These are phyloP conservation scores for Hipposideros larvatus DNA, from an alignment of 2,797 vertebrate genomes.

Conservation along the genomic window DNA sequence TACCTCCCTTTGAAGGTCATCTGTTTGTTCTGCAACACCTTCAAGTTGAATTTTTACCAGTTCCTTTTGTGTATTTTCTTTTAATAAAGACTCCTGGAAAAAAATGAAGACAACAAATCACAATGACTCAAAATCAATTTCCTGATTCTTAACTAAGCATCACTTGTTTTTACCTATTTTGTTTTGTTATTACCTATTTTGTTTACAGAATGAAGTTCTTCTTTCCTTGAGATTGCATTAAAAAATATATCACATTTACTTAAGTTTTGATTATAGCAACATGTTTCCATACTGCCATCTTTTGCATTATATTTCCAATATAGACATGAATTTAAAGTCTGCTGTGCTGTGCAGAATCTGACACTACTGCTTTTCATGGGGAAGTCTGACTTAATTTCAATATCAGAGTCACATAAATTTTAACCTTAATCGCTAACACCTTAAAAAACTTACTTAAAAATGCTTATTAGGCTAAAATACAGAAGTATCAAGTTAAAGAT, in stretches of 20 bases:
- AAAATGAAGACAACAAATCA: background rate
- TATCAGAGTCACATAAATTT: background rate
- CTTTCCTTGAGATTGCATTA: conserved; percentile 2
- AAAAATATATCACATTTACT: background rate
- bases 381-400: background rate
- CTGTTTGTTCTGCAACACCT: conserved; percentile 85
- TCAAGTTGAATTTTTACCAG: conserved; percentile 83
- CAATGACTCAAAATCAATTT: background rate
- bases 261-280: background rate
- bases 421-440: background rate
- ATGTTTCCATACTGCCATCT: background rate
- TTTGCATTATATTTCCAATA: background rate
- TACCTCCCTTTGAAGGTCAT: conserved; percentile 90
- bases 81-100: conserved; percentile 80
- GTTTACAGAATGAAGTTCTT: conserved; percentile 8
- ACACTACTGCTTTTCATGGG: background rate
- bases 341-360: background rate
- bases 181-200: background rate
- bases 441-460: background rate
- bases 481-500: background rate
- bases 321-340: background rate
- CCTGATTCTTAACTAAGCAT: background rate
- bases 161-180: background rate
- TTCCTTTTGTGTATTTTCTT: conserved; percentile 82
- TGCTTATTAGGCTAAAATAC: background rate